These are phyloP conservation scores for Oscheius sp. DNA, from an alignment of 2,888 invertebrate species.

Conservation along the genomic window DNA sequence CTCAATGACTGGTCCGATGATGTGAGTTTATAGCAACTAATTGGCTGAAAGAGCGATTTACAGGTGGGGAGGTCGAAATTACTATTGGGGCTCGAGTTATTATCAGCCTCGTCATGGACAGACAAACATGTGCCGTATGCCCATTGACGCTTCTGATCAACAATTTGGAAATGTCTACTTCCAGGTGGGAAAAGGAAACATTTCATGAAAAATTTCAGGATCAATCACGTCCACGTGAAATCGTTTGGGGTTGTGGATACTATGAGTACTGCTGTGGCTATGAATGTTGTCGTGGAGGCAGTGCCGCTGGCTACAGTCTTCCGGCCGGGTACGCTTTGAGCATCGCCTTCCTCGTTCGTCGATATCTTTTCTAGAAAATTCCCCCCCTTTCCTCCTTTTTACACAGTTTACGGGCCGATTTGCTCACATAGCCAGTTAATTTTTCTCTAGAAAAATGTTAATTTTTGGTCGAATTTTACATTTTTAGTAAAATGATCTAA, in stretches of 20 bases:
- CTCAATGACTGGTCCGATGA: constrained; percentile 64
- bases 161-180: constrained; percentile 67
- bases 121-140: constrained; percentile 67
- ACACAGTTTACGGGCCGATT: background rate
- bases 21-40: constrained; percentile 45
- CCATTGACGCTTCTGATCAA: constrained; percentile 60
- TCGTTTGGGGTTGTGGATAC: constrained; percentile 68
- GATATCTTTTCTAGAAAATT: constrained; percentile 6
- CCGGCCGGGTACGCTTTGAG: constrained; percentile 48
- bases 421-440: no score
- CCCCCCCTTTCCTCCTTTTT: background rate
- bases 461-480: no score
- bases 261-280: constrained; percentile 67
- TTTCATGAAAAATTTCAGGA: constrained; percentile 47
- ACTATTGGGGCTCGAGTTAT: constrained; percentile 65
- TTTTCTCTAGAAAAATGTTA: no score
- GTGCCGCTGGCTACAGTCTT: constrained; percentile 28
- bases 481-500: no score
- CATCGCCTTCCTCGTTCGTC: constrained; percentile 30
- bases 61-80: constrained; percentile 65
- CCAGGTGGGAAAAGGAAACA: constrained; percentile 35
- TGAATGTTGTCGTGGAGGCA: constrained; percentile 58
- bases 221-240: constrained; percentile 64
- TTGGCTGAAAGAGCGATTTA: no score
- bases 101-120: no score